A percentile compares a stretch with the other conserved stretches of the same genome.
Conservation (phyloP, 2,797 vertebrate species). For the Gymnothorax javanicus region DNA sequence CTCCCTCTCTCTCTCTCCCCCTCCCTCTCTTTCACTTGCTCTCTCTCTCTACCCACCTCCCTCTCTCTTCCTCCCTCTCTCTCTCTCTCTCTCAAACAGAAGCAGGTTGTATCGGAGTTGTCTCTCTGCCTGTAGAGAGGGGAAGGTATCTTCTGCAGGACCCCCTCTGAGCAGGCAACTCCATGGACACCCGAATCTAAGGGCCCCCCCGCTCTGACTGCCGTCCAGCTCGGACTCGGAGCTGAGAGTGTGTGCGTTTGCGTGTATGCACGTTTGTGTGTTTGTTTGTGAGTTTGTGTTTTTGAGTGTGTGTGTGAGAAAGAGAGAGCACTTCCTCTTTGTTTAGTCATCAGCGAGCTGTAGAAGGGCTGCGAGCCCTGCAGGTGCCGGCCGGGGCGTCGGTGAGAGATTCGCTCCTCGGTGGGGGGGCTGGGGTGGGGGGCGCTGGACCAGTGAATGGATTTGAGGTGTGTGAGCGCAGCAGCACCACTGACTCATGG, state of each 20-base stretch:
- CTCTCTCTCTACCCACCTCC: too few species aligned
- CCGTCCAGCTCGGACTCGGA: neutral
- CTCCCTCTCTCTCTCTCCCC: neutral
- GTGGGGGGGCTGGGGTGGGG: neutral
- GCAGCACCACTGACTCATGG: neutral
- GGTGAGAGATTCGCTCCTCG: neutral
- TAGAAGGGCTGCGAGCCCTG: neutral
- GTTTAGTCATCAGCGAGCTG: neutral
- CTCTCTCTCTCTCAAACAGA: slow-evolving; percentile 31
- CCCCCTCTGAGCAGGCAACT: slow-evolving; percentile 9
- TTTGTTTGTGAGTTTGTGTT: too few species aligned
- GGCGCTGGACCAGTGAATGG: neutral
- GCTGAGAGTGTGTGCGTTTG: neutral
- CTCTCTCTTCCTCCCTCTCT: neutral
- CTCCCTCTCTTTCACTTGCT: too few species aligned
- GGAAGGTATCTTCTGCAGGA: neutral
- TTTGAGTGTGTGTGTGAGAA: neutral
- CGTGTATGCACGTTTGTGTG: neutral
- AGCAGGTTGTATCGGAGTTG: slow-evolving; percentile 46
- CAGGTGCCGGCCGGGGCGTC: neutral
- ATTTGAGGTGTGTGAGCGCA: neutral
- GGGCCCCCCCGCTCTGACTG: neutral
- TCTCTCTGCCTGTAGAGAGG: slow-evolving; percentile 36
- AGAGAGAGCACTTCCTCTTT: slow-evolving; percentile 5
- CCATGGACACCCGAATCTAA: neutral